phyloP scores from a whole-genome alignment of 2,113 vertebrate species.

The Thalassoma bifasciatum region DNA sequence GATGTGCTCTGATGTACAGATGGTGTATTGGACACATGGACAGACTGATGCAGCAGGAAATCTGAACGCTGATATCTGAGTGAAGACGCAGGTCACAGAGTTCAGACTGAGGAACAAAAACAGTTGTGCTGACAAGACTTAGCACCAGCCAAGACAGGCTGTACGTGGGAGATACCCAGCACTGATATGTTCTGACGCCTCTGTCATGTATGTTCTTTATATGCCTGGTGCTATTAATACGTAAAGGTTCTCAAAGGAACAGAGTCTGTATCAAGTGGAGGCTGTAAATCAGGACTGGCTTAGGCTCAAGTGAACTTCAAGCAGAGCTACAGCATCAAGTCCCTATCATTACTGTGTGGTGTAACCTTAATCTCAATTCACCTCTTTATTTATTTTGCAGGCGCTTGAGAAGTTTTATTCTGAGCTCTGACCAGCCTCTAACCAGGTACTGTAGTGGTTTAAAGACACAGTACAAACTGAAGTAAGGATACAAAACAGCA shows the following conservation, averaged over 20 bases:
- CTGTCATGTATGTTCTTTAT: background rate
- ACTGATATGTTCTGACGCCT: background rate
- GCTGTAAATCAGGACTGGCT: too few species aligned
- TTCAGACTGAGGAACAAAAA: background rate
- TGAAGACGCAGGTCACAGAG: background rate
- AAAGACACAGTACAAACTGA: too few species aligned
- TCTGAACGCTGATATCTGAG: slow-evolving; percentile 2
- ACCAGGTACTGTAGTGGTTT: too few species aligned
- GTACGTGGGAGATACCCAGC: background rate
- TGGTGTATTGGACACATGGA: background rate
- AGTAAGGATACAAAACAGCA: too few species aligned
- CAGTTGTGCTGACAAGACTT: background rate
- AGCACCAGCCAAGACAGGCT: background rate
- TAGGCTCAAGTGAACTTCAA: too few species aligned
- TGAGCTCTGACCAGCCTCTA: too few species aligned
- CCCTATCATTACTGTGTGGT: too few species aligned
- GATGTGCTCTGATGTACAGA: background rate
- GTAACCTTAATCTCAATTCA: too few species aligned
- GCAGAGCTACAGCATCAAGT: too few species aligned
- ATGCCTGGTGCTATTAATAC: background rate
- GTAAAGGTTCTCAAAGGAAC: background rate
- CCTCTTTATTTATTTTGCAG: too few species aligned
- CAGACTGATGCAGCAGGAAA: background rate
- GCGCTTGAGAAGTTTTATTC: too few species aligned
- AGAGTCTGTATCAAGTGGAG: background rate